Evolutionary conservation across 2,113 vertebrate species (phyloP).

Genomic region (Panthera tigris): DNA sequence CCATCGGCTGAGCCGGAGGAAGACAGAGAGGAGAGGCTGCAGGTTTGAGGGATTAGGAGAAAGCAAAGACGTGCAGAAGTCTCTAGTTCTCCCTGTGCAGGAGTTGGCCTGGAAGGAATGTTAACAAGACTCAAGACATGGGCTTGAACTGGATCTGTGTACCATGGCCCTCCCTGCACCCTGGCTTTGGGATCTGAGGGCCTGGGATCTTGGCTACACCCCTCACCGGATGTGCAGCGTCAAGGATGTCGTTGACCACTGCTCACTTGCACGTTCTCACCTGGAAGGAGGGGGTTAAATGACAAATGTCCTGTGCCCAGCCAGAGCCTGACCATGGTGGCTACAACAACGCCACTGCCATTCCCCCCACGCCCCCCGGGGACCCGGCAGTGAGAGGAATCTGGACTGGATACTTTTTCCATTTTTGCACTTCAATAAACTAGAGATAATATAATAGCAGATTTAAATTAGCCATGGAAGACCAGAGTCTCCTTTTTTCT

Average conservation of each 20-base stretch:
- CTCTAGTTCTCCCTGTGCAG: not conserved
- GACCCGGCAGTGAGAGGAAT: not conserved
- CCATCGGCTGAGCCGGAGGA: not conserved
- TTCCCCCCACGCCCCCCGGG: not conserved
- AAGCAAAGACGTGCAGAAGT: not conserved
- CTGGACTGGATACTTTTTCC: conserved; percentile 11
- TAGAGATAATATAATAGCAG: not conserved
- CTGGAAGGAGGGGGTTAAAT: not conserved
- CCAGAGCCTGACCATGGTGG: not conserved
- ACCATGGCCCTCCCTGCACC: too few species aligned
- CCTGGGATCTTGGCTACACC: not conserved
- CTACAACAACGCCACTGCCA: not conserved
- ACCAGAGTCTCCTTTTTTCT: not conserved
- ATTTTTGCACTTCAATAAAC: not conserved
- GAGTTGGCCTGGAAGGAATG: not conserved
- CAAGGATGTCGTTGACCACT: not conserved
- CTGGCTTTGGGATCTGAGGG: not conserved
- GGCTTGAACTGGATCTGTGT: not conserved
- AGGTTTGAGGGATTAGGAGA: not conserved
- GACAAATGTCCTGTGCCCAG: not conserved
- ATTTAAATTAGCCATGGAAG: not conserved
- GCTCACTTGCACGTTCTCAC: not conserved
- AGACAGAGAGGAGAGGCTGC: not conserved
- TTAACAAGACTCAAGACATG: not conserved
- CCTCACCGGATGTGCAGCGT: not conserved